Evolutionary conservation across 1,140 invertebrate genomes (phyloP), one percentile per base, ranked within the genome.

Genomic region (Drosophila pruinosa): DNA sequence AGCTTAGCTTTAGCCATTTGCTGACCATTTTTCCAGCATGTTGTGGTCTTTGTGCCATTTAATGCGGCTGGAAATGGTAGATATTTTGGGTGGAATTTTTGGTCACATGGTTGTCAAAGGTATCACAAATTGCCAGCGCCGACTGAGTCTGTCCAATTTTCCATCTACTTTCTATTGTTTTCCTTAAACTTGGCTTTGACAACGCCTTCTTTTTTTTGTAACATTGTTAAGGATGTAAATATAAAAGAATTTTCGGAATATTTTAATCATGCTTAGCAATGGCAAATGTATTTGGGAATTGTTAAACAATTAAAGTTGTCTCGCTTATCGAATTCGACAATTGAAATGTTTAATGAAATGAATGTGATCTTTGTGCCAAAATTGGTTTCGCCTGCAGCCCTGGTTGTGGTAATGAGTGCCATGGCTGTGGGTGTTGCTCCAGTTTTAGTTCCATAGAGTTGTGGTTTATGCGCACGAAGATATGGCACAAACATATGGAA

Each of bases 401-500:
- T 62, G 31, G 47, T 59, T 58, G 76, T 22, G 69, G 61, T 71
- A 74, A 80, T 85, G 63, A 85, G 63, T 53, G 52, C 4, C 58
- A 50, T 10, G 67, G 7, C 6, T 50, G 21, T 7, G 70, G 74
- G 10, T 78, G 65, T 24, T 68, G 72, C 48, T 86, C 63, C 34
- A 74, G 73, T 81, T 85, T 76, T 75, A 63, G 77, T 62, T 57
- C 31, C 61, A 75, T 86, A 80, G 76, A 88, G 73, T 88, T 86
- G 82, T 86, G 81, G 81, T 77, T 86, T 86, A 86, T 85, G 82
- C 62, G 57, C 65, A 56, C 72, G 63, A 54, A 86, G 81, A 86
- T 86, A 88, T 81, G 82, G 82, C 82, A 78, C 64, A 71, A 80
- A 76, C 81, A 86, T 86, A 86, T 86, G 82, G 69, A 73, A 82